Conservation (phyloP, 2,888 invertebrate genomes). For the Ephialtes manifestator region DNA sequence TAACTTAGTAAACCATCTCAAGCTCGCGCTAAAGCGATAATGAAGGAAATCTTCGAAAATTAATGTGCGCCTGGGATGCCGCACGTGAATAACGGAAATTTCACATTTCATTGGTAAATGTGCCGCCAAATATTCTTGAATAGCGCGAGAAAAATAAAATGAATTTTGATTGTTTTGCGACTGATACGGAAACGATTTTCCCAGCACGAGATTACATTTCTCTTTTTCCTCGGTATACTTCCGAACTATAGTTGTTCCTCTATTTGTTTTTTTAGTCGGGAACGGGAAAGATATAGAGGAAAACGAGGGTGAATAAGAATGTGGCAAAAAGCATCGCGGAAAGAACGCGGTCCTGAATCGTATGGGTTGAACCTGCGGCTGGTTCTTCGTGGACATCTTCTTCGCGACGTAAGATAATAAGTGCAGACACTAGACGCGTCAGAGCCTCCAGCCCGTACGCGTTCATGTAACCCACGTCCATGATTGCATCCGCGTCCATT, state of each 20-base stretch:
- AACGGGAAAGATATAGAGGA: slow-evolving; percentile 86
- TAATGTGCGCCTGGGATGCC: slow-evolving; percentile 33
- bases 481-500: slow-evolving; percentile 85
- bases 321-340: slow-evolving; percentile 84
- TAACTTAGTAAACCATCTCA: slow-evolving; percentile 11
- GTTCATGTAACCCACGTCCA: slow-evolving; percentile 85
- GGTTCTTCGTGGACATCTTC: slow-evolving; percentile 78
- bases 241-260: slow-evolving; percentile 7
- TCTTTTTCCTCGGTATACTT: slow-evolving; percentile 10
- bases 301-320: slow-evolving; percentile 86
- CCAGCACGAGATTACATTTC: not conserved
- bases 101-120: slow-evolving; percentile 1
- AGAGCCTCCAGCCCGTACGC: slow-evolving; percentile 84
- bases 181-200: not conserved
- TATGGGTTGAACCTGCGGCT: slow-evolving; percentile 82
- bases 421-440: slow-evolving; percentile 82
- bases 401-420: slow-evolving; percentile 78
- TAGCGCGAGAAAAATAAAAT: not conserved
- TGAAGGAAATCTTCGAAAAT: slow-evolving; percentile 28
- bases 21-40: slow-evolving; percentile 22
- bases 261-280: slow-evolving; percentile 83
- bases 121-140: slow-evolving; percentile 10
- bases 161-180: slow-evolving; percentile 46
- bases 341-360: slow-evolving; percentile 83
- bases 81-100: slow-evolving; percentile 8